Evolutionary conservation across 2,888 invertebrate species (phyloP).

Genomic region (Diaphora mendica): DNA sequence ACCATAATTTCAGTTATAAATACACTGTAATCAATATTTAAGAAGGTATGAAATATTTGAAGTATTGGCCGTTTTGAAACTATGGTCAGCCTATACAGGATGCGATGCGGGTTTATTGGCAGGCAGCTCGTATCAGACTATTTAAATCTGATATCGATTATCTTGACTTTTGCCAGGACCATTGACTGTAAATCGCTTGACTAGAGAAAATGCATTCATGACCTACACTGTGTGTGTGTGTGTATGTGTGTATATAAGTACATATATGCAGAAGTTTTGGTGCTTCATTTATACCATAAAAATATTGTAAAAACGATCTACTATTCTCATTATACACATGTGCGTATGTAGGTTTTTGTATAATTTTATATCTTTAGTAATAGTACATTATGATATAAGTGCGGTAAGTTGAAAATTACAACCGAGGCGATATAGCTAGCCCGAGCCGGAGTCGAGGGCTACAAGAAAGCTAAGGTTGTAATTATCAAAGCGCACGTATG

Average conservation of each 20-base stretch:
- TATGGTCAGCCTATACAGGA: constrained; percentile 49
- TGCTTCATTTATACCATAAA: not conserved
- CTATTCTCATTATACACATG: no score
- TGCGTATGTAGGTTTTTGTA: no score
- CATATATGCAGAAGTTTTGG: not conserved
- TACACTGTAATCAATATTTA: not conserved
- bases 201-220: constrained; percentile 9
- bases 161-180: constrained; percentile 40
- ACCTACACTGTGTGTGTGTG: constrained; percentile 22
- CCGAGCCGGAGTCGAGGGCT: no score
- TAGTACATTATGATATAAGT: no score
- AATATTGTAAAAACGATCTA: no score
- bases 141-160: constrained; percentile 50
- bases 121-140: constrained; percentile 50
- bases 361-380: no score
- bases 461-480: no score
- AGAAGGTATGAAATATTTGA: not conserved
- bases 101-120: constrained; percentile 59
- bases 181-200: constrained; percentile 40
- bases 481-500: no score
- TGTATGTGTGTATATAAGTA: no score
- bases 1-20: constrained; percentile 20
- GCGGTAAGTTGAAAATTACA: no score
- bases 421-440: no score
- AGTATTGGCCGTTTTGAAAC: constrained; percentile 1